Percentiles rank a stretch among this genome's conserved stretches.
Conservation (phyloP, 2,113 vertebrate genomes). For the Halichoerus grypus region DNA sequence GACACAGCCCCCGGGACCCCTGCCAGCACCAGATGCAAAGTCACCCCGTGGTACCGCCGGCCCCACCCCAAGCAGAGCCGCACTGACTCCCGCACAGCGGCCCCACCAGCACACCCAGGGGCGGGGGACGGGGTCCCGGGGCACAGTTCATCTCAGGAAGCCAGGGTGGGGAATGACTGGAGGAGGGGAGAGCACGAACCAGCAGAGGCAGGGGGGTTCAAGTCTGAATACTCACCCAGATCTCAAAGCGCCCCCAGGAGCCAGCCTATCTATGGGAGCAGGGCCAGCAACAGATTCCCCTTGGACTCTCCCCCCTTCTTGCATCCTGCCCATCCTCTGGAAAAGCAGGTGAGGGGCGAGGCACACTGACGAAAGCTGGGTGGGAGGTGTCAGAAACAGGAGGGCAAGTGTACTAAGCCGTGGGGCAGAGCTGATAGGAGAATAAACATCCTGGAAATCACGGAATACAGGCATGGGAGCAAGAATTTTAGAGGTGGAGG, state of each 20-base stretch:
- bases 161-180: background rate
- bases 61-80: background rate
- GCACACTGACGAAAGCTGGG: too few relatives aligned
- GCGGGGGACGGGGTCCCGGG: background rate
- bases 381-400: background rate
- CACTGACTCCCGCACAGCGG: background rate
- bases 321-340: background rate
- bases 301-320: too few relatives aligned
- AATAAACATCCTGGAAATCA: background rate
- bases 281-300: background rate
- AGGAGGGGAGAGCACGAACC: background rate
- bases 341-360: background rate
- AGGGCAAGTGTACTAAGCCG: too few relatives aligned
- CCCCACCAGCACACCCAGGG: background rate
- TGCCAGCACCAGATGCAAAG: constrained; percentile 26
- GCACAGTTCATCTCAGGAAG: constrained; percentile 25
- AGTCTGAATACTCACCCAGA: background rate
- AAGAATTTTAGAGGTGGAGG: background rate
- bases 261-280: too few relatives aligned
- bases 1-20: background rate
- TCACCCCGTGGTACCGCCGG: background rate
- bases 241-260: background rate
- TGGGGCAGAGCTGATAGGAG: background rate
- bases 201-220: background rate
- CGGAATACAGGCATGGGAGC: background rate